Conservation (phyloP, 1,140 invertebrate genomes). For the Musca vetustissima region DNA sequence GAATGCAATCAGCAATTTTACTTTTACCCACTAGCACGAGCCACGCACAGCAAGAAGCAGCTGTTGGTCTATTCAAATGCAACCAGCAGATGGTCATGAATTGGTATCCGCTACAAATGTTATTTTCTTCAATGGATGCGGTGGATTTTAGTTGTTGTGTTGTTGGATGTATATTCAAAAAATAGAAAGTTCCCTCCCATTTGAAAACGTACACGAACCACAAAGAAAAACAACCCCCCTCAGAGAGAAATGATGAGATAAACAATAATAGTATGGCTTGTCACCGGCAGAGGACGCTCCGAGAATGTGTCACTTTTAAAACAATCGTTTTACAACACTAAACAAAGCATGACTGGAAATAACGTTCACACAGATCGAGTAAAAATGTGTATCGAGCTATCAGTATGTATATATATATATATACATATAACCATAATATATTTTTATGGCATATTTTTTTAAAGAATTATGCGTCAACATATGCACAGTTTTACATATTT, state of each 20-base stretch:
- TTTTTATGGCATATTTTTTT: no score
- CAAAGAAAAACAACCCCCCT: slow-evolving; percentile 8
- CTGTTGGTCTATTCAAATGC: background rate
- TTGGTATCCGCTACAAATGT: background rate
- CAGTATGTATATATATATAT: no score
- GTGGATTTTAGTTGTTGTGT: background rate
- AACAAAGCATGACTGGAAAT: no score
- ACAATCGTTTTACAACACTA: no score
- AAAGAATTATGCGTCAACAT: no score
- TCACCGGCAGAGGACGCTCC: no score
- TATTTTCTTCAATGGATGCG: background rate
- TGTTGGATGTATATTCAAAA: background rate
- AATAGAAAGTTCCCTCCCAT: background rate
- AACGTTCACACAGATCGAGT: no score
- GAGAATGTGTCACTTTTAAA: no score
- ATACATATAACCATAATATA: no score
- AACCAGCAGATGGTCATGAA: background rate
- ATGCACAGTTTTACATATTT: no score
- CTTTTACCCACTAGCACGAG: background rate
- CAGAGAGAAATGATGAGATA: background rate
- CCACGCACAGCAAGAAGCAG: background rate
- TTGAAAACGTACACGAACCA: background rate
- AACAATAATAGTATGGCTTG: no score
- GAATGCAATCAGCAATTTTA: background rate
- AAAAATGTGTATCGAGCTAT: no score